Conservation (phyloP, 2,888 invertebrate species). For the Abscondita cerata region DNA sequence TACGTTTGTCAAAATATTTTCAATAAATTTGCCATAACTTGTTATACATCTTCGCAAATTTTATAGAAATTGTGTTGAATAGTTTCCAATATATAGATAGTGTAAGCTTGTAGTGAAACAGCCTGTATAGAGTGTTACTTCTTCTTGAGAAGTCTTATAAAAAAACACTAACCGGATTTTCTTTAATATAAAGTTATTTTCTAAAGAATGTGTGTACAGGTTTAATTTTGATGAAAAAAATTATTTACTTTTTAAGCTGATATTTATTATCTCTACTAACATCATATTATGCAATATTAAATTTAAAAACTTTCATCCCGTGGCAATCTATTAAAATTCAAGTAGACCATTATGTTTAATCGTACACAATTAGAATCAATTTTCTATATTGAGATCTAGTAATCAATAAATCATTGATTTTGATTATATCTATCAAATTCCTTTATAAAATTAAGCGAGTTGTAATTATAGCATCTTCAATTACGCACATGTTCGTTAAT, state of each 20-base stretch:
- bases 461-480: slow-evolving; percentile 37
- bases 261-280: slow-evolving; percentile 12
- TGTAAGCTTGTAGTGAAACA: no score
- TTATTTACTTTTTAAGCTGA: not conserved
- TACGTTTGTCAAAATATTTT: no score
- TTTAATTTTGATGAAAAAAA: no score
- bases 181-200: no score
- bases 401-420: slow-evolving; percentile 37
- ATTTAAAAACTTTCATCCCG: slow-evolving; percentile 37
- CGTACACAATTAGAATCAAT: slow-evolving; percentile 45
- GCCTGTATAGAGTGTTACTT: no score
- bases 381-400: slow-evolving; percentile 39
- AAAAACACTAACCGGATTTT: no score
- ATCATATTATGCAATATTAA: slow-evolving; percentile 23
- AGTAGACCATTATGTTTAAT: slow-evolving; percentile 40
- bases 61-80: no score
- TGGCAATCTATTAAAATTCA: slow-evolving; percentile 31
- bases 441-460: slow-evolving; percentile 12
- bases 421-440: slow-evolving; percentile 22
- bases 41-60: no score
- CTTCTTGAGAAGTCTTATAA: no score
- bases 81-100: no score
- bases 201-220: no score
- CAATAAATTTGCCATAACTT: no score
- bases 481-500: slow-evolving; percentile 19